phyloP scores from a whole-genome alignment of 2,888 invertebrate species.

The Tiphia femorata region DNA sequence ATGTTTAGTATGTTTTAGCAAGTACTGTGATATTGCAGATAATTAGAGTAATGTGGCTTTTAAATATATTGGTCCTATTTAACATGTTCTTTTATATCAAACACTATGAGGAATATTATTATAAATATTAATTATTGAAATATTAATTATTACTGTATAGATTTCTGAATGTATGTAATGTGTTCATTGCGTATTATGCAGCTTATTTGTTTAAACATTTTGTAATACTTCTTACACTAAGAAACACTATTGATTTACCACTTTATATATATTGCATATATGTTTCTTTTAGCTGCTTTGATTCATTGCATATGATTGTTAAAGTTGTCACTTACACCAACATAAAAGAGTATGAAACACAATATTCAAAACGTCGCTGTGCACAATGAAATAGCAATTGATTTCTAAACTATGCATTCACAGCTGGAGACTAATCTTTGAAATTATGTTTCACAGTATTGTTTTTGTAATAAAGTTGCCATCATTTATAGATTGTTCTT shows the following conservation, averaged over 20 bases:
- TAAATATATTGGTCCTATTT: slow-evolving; percentile 59
- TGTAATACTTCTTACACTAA: slow-evolving; percentile 29
- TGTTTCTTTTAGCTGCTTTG: slow-evolving; percentile 5
- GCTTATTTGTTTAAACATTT: slow-evolving; percentile 40
- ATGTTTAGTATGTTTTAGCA: slow-evolving; percentile 65
- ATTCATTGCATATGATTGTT: background rate
- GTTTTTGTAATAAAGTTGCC: slow-evolving; percentile 20
- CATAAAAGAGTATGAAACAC: background rate
- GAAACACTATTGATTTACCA: slow-evolving; percentile 23
- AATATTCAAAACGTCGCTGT: background rate
- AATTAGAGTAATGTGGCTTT: slow-evolving; percentile 65
- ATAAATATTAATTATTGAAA: slow-evolving; percentile 36
- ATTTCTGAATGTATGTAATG: slow-evolving; percentile 58
- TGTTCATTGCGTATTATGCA: slow-evolving; percentile 58
- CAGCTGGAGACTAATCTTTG: background rate
- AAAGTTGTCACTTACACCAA: background rate
- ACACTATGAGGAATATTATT: slow-evolving; percentile 53
- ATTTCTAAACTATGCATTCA: background rate
- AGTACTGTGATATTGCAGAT: slow-evolving; percentile 69
- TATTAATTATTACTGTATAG: slow-evolving; percentile 51
- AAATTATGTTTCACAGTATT: slow-evolving; percentile 4
- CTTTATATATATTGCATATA: slow-evolving; percentile 19
- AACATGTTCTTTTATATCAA: slow-evolving; percentile 59
- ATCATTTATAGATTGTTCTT: slow-evolving; percentile 17
- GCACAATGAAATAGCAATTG: background rate